Evolutionary conservation across 2,888 invertebrate species (phyloP).

Genomic region (Horisme vitalbata): DNA sequence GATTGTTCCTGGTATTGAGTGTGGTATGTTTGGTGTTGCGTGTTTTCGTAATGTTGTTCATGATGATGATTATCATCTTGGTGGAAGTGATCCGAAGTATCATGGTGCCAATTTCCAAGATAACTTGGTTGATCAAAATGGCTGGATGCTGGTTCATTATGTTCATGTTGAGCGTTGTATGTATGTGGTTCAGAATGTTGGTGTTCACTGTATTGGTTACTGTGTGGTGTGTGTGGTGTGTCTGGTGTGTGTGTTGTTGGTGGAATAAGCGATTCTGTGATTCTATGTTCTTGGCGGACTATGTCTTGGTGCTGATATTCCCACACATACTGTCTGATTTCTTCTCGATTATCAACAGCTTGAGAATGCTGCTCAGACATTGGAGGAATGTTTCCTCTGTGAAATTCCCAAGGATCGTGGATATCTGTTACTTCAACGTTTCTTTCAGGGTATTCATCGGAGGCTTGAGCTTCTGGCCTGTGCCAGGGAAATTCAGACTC

Average conservation of each 20-base stretch:
- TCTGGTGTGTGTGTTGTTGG: constrained; percentile 30
- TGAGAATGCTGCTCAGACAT: constrained; percentile 38
- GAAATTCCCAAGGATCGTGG: constrained; percentile 90
- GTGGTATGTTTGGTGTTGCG: constrained; percentile 13
- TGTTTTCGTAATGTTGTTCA: constrained; percentile 28
- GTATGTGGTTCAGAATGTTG: constrained; percentile 32
- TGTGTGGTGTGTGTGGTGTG: constrained; percentile 30
- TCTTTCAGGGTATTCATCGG: constrained; percentile 43
- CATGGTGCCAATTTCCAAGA: constrained; percentile 31
- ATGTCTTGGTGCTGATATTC: constrained; percentile 47
- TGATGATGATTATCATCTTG: constrained; percentile 24
- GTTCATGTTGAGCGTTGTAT: constrained; percentile 19
- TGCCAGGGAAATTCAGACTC: constrained; percentile 78
- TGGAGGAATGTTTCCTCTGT: constrained; percentile 79
- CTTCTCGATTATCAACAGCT: constrained; percentile 48
- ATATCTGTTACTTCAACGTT: constrained; percentile 56
- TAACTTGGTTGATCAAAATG: constrained; percentile 31
- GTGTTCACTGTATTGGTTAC: constrained; percentile 33
- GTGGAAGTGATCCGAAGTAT: constrained; percentile 29
- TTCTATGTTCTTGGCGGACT: constrained; percentile 2
- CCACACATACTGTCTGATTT: constrained; percentile 65
- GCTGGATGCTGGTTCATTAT: constrained; percentile 26
- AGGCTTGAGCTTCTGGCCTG: constrained; percentile 57
- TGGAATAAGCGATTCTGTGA: neutral
- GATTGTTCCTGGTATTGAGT: constrained; percentile 29